A percentile compares a stretch with the other conserved stretches of the same genome.
Evolutionary conservation across 2,797 vertebrate species (phyloP).

Genomic region (Vespertilio murinus): DNA sequence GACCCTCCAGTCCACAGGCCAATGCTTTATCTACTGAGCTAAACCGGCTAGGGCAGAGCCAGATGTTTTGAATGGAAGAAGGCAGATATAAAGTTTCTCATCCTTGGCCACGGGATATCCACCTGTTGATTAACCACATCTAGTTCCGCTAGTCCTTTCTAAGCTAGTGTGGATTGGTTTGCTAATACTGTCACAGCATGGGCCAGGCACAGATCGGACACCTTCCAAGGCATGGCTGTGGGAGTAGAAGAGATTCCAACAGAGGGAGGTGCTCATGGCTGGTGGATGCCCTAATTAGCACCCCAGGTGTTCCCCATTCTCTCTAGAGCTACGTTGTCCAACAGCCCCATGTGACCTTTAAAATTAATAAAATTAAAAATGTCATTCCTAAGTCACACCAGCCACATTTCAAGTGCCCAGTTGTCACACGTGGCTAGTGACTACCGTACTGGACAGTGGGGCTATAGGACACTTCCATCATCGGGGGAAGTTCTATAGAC

Average conservation of each 20-base stretch:
- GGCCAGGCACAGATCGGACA: not conserved
- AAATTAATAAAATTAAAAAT: not conserved
- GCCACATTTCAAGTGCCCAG: not conserved
- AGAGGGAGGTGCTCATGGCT: not conserved
- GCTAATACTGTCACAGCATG: not conserved
- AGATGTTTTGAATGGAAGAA: not conserved
- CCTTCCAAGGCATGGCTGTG: not conserved
- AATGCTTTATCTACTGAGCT: too few species aligned
- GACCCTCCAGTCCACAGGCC: too few species aligned
- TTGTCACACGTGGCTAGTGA: rapidly evolving
- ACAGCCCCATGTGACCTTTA: not conserved
- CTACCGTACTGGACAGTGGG: not conserved
- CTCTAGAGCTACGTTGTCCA: not conserved
- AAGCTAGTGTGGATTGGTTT: not conserved
- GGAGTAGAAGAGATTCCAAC: not conserved
- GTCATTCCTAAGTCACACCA: not conserved
- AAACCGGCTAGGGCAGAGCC: too few species aligned
- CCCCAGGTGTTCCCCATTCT: not conserved
- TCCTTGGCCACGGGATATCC: not conserved
- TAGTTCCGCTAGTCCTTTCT: not conserved
- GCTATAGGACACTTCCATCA: not conserved
- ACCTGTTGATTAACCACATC: not conserved
- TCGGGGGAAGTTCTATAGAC: not conserved
- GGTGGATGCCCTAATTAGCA: not conserved
- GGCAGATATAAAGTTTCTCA: not conserved